Percentiles rank a stretch among this genome's conserved stretches.
These are phyloP conservation scores for Maccullochella peelii DNA, from an alignment of 2,113 vertebrate genomes.

Conservation along the genomic window DNA sequence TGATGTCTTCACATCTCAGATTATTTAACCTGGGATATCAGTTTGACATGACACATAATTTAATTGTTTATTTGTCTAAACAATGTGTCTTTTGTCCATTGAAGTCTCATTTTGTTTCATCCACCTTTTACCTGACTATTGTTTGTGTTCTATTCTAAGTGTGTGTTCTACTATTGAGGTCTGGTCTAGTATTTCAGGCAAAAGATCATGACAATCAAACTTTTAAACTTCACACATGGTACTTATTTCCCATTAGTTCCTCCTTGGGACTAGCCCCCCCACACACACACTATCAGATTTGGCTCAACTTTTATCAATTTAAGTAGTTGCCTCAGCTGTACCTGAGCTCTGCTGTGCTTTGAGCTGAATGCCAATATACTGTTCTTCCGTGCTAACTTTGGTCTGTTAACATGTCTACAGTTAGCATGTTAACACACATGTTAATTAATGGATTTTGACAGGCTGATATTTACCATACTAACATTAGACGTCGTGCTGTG, in stretches of 20 bases:
- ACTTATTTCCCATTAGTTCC: background rate
- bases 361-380: background rate
- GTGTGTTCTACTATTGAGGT: background rate
- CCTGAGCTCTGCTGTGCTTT: background rate
- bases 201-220: constrained; percentile 1
- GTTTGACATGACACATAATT: background rate
- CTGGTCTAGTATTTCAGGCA: background rate
- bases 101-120: background rate
- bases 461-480: background rate
- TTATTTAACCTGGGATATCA: background rate
- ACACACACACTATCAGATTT: constrained; percentile 1
- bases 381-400: background rate
- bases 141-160: background rate
- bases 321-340: background rate
- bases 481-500: no score
- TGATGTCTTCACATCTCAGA: background rate
- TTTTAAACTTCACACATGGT: background rate
- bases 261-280: background rate
- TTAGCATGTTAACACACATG: background rate
- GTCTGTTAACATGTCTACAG: background rate
- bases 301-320: background rate
- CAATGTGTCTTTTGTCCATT: background rate
- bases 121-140: background rate
- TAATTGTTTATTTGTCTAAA: background rate
- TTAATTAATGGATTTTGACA: background rate